phyloP scores from a whole-genome alignment of 2,113 vertebrate species.

The Narcine bancroftii region DNA sequence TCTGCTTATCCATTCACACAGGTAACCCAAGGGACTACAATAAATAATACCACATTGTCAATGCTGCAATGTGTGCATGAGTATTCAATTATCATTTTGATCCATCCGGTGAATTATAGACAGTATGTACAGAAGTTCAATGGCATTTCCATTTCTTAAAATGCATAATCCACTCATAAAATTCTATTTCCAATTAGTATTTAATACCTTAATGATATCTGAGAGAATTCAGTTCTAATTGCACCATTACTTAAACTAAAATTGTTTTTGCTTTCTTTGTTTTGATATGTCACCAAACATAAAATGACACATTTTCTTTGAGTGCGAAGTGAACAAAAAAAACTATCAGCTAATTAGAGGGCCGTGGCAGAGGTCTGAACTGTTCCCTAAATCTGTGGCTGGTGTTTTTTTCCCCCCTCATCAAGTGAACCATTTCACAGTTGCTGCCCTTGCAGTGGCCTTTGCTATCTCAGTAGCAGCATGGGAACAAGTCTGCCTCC shows the following conservation, averaged over 20 bases:
- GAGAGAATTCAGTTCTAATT: background rate
- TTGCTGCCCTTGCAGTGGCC: background rate
- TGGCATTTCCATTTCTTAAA: background rate
- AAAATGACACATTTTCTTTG: background rate
- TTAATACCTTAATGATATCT: background rate
- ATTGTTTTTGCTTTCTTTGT: background rate
- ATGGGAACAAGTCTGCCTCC: background rate
- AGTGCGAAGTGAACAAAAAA: background rate
- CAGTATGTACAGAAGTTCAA: background rate
- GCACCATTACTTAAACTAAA: background rate
- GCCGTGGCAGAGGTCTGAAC: background rate
- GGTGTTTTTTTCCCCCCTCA: background rate
- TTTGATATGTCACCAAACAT: background rate
- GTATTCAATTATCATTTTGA: background rate
- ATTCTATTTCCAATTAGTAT: background rate
- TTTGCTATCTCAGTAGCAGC: background rate
- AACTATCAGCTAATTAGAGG: background rate
- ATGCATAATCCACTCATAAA: background rate
- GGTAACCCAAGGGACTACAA: background rate
- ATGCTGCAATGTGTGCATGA: background rate
- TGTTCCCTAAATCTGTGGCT: background rate
- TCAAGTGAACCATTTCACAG: background rate
- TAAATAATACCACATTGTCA: slow-evolving; percentile 16
- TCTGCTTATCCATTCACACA: background rate
- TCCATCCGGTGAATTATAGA: background rate